Evolutionary conservation across 2,888 invertebrate genomes (phyloP), one percentile per base, ranked within the genome.

Genomic region (Himalopsyche kuldschensis): DNA sequence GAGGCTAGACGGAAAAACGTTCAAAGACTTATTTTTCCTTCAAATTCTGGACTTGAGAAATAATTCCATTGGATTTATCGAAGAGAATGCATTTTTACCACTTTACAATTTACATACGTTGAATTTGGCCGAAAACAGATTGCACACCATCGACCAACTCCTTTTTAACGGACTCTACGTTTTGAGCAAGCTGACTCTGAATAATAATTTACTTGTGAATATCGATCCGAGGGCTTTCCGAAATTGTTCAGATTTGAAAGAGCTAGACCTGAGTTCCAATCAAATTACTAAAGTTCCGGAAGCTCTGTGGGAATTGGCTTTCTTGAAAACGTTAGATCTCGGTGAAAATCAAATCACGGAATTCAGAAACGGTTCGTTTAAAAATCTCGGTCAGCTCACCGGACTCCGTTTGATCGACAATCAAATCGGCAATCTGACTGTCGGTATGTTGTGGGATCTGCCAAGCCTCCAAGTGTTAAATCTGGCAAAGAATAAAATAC

Each of bases 361-460:
- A 80, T 95, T 99, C 87, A 94, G 93, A 88, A 97, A 97, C 88
- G 96, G 96, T 83, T 96, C 97, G 3, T 96, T 98, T 88, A 94
- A 94, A 88, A 96, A 97, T 89, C 92, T 98, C 81, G 94, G 95
- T 87, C 96, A 97, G 90, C 92, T 99, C 87, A 97, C 96, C 82
- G 96, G 97, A 24, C 91, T 99, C 84, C 93, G 97, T 81, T 89
- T 98, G 88, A 97, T 98, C 87, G 97, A 97, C 88, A 98, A 98
- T 90, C 95, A 96, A 89, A 96, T 96, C 88, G 96, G 96, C 82
- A 97, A 96, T 91, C 92, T 96, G 86, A 95, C 95, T 79, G 94
- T 93, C 87, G 97, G 95, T 87, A 97, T 96, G 96, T 95, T 97
- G 88, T 95, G 95, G 94, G 96, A 97, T 89, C 90, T 97, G 89